phyloP scores from a whole-genome alignment of 1,140 invertebrate genomes.

The Bombus vancouverensis region DNA sequence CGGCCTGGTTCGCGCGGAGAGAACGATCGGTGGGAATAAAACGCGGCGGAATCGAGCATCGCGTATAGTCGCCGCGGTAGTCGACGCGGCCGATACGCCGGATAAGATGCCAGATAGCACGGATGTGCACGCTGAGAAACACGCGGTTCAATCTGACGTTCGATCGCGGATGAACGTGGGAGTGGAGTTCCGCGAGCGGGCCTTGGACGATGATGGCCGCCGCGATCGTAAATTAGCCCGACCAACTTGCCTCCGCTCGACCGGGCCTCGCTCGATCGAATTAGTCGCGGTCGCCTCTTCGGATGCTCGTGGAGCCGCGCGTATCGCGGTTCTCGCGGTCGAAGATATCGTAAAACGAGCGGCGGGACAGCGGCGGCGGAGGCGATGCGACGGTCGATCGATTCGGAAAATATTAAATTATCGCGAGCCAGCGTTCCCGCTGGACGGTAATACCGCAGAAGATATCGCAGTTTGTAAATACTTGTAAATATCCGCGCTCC shows the following conservation, averaged over 20 bases:
- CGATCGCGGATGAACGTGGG: constrained; percentile 45
- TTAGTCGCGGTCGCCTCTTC: background rate
- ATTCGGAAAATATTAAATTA: constrained; percentile 48
- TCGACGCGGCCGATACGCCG: constrained; percentile 26
- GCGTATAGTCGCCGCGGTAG: constrained; percentile 10
- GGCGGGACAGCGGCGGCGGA: background rate
- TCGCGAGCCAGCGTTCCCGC: constrained; percentile 10
- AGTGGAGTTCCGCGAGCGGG: constrained; percentile 7
- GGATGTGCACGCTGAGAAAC: constrained; percentile 57
- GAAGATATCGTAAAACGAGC: background rate
- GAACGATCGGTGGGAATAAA: constrained; percentile 40
- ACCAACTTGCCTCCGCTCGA: background rate
- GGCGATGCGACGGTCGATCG: background rate
- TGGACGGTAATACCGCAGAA: constrained; percentile 37
- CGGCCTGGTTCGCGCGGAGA: background rate
- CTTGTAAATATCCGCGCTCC: constrained; percentile 55
- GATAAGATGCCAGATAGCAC: constrained; percentile 50
- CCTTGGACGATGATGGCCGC: background rate
- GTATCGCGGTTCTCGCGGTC: no score
- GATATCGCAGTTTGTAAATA: constrained; percentile 57
- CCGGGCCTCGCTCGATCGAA: background rate
- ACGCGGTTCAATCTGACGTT: constrained; percentile 44
- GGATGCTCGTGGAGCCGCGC: background rate
- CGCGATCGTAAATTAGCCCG: constrained; percentile 23
- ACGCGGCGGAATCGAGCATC: constrained; percentile 31